Conservation (phyloP, 2,797 vertebrate genomes). For the Phylloscopus collybita region DNA sequence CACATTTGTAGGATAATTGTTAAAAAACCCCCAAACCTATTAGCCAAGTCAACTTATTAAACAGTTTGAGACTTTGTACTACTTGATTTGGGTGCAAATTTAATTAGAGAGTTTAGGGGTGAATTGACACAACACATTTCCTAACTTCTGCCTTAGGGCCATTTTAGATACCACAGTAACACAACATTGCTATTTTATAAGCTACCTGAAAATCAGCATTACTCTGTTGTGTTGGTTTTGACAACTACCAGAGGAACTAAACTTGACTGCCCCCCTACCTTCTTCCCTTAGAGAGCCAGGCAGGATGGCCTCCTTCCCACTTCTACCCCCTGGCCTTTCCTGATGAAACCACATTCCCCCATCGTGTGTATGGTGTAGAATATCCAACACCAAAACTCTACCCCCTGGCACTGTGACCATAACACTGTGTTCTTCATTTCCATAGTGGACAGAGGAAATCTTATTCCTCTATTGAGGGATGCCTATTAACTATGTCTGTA, state of each 20-base stretch:
- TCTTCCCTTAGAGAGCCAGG: neutral
- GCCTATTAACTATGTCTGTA: neutral
- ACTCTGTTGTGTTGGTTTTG: neutral
- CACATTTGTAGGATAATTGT: neutral
- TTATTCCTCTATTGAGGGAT: neutral
- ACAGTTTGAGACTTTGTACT: constrained; percentile 35
- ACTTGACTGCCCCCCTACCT: neutral
- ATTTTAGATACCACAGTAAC: neutral
- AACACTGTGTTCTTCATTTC: neutral
- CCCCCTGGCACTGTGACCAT: neutral
- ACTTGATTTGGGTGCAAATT: constrained; percentile 44
- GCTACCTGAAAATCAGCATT: neutral
- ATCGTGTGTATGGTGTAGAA: neutral
- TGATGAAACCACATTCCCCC: neutral
- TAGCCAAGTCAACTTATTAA: constrained; percentile 35
- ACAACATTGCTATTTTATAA: neutral
- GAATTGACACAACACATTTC: constrained; percentile 7
- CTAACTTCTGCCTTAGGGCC: neutral
- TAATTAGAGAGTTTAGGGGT: neutral
- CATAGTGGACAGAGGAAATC: neutral
- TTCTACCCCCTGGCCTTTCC: neutral
- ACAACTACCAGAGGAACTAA: neutral
- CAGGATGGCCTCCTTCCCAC: neutral
- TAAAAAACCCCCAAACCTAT: neutral
- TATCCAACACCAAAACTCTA: neutral